Base-by-base conservation (phyloP, 2,797 vertebrate species). In the Stomatorhinus walkeri region DNA sequence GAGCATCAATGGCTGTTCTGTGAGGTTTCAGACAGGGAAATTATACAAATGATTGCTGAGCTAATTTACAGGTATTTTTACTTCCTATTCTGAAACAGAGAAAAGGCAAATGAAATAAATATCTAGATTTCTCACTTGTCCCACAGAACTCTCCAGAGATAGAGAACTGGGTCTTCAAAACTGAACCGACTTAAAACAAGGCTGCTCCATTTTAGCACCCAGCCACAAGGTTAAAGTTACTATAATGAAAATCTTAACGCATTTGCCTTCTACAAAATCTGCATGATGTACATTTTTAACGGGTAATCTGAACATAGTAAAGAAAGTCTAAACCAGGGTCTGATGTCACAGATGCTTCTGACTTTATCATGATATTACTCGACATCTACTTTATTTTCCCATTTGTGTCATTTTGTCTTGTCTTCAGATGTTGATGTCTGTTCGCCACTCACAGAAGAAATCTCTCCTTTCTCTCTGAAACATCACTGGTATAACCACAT, bases 51-150 rank as follows among this genome's bases (percentile, higher is more conserved):
- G 51, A 86, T 22, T 54, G 84, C 84, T 86, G 48, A 86, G 51
- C 22, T 52, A 32, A 86, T 28, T 54, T 54, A 86, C 84, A 1
- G 84, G 49, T 48, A 36, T 86, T 86, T 28, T 28, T 85, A 54
- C 46, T 54, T 32, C 8, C n/a, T 79, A 84, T 22, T 49, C 40
- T 52, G 51, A 86, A 86, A 86, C 40, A 49, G 81, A 84, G 43
- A 86, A 10, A 86, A 52, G 84, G 52, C 24, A 54, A 86, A 86
- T 52, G 43, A 36, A 86, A 86, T 40, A 86, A 36, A 86, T 86
- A 36, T 28, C 22, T 36, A 32, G 22, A 54, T 86, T 32, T 86
- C 83, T 49, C 4, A 28, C n/a, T 85, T 49, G 36, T 85, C 49
- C 49, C 49, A 51, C 36, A 36, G 28, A 28, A 54, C 52, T 56